These are phyloP conservation scores for Sinotaia quadrata DNA, from an alignment of 2,888 invertebrate genomes.

Conservation along the genomic window DNA sequence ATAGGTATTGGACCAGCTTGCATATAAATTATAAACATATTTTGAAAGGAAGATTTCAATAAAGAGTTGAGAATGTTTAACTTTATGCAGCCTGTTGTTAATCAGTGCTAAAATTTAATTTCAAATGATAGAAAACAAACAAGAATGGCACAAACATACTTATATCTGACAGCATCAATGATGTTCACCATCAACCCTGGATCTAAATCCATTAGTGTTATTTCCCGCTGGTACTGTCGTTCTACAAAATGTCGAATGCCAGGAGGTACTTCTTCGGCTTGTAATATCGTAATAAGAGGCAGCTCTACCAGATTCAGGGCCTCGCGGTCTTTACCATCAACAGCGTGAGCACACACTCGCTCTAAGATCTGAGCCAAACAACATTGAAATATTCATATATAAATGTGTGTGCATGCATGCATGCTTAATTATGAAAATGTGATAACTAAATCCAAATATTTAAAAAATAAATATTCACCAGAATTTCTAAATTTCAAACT, in stretches of 20 bases:
- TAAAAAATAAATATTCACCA: too few species aligned
- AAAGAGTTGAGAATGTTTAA: too few species aligned
- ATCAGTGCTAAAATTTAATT: too few species aligned
- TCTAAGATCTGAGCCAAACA: slow-evolving; percentile 43
- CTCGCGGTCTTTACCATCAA: slow-evolving; percentile 47
- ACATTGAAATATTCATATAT: not conserved
- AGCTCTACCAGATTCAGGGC: slow-evolving; percentile 54
- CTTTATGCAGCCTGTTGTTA: too few species aligned
- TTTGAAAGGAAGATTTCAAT: too few species aligned
- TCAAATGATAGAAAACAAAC: too few species aligned
- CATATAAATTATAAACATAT: too few species aligned
- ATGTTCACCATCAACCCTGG: slow-evolving; percentile 55
- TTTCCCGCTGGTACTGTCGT: slow-evolving; percentile 45
- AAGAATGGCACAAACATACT: too few species aligned
- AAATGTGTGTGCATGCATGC: not conserved
- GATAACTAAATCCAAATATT: too few species aligned
- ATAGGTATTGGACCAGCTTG: too few species aligned
- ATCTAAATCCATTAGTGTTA: slow-evolving; percentile 60
- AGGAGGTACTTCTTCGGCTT: slow-evolving; percentile 2
- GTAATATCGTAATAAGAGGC: slow-evolving; percentile 39
- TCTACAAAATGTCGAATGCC: slow-evolving; percentile 45
- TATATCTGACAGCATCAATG: slow-evolving; percentile 63
- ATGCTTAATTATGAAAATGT: too few species aligned
- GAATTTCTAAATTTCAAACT: too few species aligned
- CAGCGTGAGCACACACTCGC: slow-evolving; percentile 49